A percentile compares a stretch with the other conserved stretches of the same genome.
Evolutionary conservation across 2,888 invertebrate species (phyloP).

Genomic region (Spialia ferax): DNA sequence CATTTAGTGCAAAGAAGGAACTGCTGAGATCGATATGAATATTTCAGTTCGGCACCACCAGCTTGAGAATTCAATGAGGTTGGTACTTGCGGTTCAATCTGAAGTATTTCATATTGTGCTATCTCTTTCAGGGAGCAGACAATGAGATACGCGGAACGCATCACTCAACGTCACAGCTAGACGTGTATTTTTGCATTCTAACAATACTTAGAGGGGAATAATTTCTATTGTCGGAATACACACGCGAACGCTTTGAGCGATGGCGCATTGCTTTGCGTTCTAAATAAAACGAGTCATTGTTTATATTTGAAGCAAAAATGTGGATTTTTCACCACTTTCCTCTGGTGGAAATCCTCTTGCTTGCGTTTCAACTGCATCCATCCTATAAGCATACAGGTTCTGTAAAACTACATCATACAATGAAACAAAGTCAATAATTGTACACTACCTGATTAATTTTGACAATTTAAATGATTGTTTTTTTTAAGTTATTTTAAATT

Average conservation of each 20-base stretch:
- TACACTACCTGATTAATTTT: too few species aligned
- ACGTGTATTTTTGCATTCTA: conserved; percentile 79
- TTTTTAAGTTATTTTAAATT: too few species aligned
- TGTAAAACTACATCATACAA: too few species aligned
- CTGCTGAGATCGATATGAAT: conserved; percentile 65
- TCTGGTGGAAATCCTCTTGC: background rate
- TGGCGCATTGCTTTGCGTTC: conserved; percentile 49
- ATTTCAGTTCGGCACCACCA: conserved; percentile 67
- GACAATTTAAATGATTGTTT: too few species aligned
- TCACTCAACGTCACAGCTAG: conserved; percentile 81
- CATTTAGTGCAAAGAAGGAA: conserved; percentile 42
- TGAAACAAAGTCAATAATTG: too few species aligned
- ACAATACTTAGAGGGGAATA: conserved; percentile 77
- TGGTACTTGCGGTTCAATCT: conserved; percentile 71
- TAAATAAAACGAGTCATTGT: conserved; percentile 60
- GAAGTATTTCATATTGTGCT: conserved; percentile 83
- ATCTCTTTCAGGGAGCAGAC: conserved; percentile 80
- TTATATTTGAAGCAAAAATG: conserved; percentile 49
- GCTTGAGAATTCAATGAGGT: conserved; percentile 72
- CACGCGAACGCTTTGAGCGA: conserved; percentile 67
- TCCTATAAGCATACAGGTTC: too few species aligned
- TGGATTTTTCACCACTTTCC: conserved; percentile 10
- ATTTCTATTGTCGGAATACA: conserved; percentile 80
- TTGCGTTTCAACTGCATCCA: background rate
- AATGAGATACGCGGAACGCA: conserved; percentile 77